Conservation (phyloP, 1,140 invertebrate genomes). For the Sycophila sp. region DNA sequence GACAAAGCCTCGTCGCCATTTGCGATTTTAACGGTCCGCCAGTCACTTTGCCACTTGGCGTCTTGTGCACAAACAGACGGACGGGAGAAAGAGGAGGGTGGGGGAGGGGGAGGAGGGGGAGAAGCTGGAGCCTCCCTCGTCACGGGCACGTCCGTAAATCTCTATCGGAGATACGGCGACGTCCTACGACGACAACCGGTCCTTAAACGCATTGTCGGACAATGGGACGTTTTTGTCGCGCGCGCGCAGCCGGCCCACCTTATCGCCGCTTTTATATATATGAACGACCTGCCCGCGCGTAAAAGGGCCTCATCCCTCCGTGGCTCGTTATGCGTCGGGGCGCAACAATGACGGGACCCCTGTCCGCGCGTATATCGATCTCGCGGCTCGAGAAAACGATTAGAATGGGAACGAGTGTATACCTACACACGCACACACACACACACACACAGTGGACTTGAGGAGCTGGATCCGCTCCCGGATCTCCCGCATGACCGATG, state of each 20-base stretch:
- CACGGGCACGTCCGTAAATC: conserved; percentile 50
- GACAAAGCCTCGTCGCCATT: conserved; percentile 42
- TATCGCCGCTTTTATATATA: conserved; percentile 38
- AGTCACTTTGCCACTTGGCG: conserved; percentile 36
- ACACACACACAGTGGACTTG: too few relatives aligned
- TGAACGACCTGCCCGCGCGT: background rate
- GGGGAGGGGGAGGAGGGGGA: background rate
- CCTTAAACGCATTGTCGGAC: conserved; percentile 49
- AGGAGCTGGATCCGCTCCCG: too few relatives aligned
- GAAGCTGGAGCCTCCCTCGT: conserved; percentile 36
- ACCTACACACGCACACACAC: too few relatives aligned
- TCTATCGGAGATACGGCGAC: conserved; percentile 51
- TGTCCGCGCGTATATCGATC: background rate
- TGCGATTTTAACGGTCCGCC: conserved; percentile 47
- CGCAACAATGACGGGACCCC: background rate
- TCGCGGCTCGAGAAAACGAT: background rate
- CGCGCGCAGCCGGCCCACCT: conserved; percentile 48
- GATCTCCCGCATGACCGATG: conserved; percentile 2
- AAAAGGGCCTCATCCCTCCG: background rate
- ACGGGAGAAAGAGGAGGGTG: background rate
- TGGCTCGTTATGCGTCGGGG: background rate
- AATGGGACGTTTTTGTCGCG: conserved; percentile 56
- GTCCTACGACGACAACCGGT: conserved; percentile 40
- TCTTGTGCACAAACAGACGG: background rate
- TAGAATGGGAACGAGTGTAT: background rate